These are phyloP conservation scores for Drepana falcataria DNA, from an alignment of 2,888 invertebrate species.

Conservation along the genomic window DNA sequence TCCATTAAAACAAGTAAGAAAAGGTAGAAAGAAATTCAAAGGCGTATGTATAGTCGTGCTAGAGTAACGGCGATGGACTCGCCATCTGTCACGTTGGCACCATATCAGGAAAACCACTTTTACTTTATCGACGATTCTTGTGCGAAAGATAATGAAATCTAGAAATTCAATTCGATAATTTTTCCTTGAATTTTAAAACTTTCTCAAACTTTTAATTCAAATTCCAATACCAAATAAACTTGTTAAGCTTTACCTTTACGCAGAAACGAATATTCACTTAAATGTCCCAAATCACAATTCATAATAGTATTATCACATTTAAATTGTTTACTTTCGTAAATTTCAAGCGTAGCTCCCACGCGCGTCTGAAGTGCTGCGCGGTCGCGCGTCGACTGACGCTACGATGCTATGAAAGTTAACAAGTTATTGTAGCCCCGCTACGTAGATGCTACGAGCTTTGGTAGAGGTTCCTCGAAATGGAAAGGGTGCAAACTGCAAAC, in stretches of 20 bases:
- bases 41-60: too few species aligned
- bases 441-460: conserved; percentile 13
- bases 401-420: conserved; percentile 11
- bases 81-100: too few species aligned
- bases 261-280: conserved; percentile 11
- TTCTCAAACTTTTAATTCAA: too few species aligned
- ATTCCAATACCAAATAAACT: neutral
- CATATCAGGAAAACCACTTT: too few species aligned
- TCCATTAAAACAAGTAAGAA: too few species aligned
- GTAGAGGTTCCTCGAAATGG: neutral
- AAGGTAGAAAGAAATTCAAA: too few species aligned
- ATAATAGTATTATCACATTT: conserved; percentile 34
- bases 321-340: conserved; percentile 40
- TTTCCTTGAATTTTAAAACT: too few species aligned
- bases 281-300: conserved; percentile 19
- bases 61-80: too few species aligned
- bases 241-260: conserved; percentile 1
- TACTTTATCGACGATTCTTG: too few species aligned
- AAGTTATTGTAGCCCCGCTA: conserved; percentile 11
- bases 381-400: conserved; percentile 37
- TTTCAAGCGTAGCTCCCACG: conserved; percentile 13
- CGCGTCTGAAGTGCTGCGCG: conserved; percentile 27
- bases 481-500: neutral
- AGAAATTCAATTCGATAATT: too few species aligned
- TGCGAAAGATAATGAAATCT: too few species aligned